phyloP scores from a whole-genome alignment of 92 coral and sea anemone genomes.

The Epizoanthus illoricatus region DNA sequence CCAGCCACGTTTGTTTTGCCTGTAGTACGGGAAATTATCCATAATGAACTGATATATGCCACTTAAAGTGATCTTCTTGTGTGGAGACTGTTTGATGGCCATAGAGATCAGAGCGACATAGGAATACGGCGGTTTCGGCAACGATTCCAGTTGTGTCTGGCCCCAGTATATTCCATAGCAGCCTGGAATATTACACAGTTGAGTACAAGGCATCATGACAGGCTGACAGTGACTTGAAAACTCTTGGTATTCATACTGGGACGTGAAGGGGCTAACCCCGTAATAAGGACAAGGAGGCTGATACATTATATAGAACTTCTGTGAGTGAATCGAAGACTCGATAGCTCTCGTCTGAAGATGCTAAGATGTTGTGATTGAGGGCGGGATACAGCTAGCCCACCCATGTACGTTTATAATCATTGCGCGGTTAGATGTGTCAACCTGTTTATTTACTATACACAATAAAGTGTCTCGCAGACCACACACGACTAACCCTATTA shows the following conservation, averaged over 20 bases:
- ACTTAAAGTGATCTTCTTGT: constrained; percentile 81
- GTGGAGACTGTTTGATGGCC: constrained; percentile 97
- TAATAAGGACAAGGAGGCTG: constrained; percentile 11
- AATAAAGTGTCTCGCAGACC: constrained; percentile 64
- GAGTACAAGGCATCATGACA: not conserved
- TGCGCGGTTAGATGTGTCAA: constrained; percentile 47
- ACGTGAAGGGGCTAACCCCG: constrained; percentile 1
- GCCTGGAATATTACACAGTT: constrained; percentile 29
- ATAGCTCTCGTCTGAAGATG: constrained; percentile 30
- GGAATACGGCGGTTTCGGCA: constrained; percentile 98
- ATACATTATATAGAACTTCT: constrained; percentile 19
- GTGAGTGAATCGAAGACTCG: constrained; percentile 28
- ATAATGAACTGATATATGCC: constrained; percentile 96
- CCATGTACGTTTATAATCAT: constrained; percentile 29
- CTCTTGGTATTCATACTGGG: constrained; percentile 8
- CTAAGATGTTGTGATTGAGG: constrained; percentile 35
- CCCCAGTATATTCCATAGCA: constrained; percentile 37
- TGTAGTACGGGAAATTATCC: constrained; percentile 96
- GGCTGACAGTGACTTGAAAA: not conserved
- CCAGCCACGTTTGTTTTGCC: constrained; percentile 97
- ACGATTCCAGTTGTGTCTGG: constrained; percentile 48
- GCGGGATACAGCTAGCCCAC: constrained; percentile 16
- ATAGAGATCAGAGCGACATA: constrained; percentile 93
- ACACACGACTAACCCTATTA: constrained; percentile 39
- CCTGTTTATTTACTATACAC: constrained; percentile 71